Evolutionary conservation across 1,140 invertebrate genomes (phyloP).

Genomic region (Bradysia coprophila): DNA sequence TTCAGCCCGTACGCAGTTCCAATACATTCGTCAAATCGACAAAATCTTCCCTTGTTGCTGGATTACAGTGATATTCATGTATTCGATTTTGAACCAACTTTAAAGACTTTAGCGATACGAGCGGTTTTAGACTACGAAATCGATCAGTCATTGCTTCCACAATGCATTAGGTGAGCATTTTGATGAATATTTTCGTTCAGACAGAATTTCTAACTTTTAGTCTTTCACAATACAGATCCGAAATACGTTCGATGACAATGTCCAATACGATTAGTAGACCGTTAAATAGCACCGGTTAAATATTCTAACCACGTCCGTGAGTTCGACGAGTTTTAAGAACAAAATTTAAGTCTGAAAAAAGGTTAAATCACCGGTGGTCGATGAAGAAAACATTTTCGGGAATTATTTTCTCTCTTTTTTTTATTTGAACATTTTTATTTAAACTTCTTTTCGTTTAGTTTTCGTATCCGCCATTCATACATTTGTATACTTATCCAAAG

Average conservation of each 20-base stretch:
- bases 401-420: too few species aligned
- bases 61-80: slow-evolving; percentile 51
- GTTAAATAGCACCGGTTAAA: slow-evolving; percentile 20
- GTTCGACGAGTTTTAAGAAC: too few species aligned
- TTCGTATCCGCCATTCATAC: too few species aligned
- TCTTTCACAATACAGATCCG: slow-evolving; percentile 16
- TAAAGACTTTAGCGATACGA: slow-evolving; percentile 47
- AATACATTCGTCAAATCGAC: slow-evolving; percentile 4
- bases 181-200: slow-evolving; percentile 1
- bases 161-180: slow-evolving; percentile 31
- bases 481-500: too few species aligned
- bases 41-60: slow-evolving; percentile 7
- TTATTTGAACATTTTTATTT: too few species aligned
- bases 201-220: background rate
- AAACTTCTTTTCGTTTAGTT: too few species aligned
- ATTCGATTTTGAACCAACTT: slow-evolving; percentile 48
- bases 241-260: slow-evolving; percentile 28
- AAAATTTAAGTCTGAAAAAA: too few species aligned
- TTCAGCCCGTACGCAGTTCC: slow-evolving; percentile 9
- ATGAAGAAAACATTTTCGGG: too few species aligned
- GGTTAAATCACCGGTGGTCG: too few species aligned
- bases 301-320: too few species aligned
- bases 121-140: slow-evolving; percentile 40
- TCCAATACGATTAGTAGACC: slow-evolving; percentile 22
- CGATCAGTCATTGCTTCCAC: slow-evolving; percentile 37